phyloP scores from a whole-genome alignment of 2,797 vertebrate genomes.

The Catamblyrhynchus diadema region DNA sequence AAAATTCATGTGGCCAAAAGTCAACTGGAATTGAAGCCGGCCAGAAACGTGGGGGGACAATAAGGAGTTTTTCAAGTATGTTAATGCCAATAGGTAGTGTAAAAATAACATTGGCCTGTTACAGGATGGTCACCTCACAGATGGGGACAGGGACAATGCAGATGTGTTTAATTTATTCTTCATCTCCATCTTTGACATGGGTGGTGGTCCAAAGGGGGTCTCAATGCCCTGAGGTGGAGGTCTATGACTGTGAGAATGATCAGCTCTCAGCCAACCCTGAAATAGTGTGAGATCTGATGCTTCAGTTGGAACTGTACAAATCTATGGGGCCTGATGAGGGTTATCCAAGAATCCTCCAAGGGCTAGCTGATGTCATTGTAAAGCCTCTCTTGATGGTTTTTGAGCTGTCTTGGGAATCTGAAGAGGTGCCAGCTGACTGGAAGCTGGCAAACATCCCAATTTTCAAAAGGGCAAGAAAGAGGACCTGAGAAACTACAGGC shows the following conservation, averaged over 20 bases:
- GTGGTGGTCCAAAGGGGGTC: not conserved
- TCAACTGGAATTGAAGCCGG: not conserved
- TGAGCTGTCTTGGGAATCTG: not conserved
- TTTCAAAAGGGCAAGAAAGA: not conserved
- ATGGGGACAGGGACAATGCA: fast-evolving
- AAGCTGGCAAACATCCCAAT: fast-evolving
- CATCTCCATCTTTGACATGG: not conserved
- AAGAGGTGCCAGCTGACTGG: not conserved
- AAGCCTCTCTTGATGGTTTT: not conserved
- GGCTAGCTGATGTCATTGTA: not conserved
- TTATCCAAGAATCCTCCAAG: not conserved
- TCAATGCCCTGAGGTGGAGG: not conserved
- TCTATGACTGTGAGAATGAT: not conserved
- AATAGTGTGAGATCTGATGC: not conserved
- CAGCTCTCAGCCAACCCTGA: not conserved
- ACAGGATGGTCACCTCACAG: not conserved
- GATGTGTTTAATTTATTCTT: not conserved
- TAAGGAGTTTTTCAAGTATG: not conserved
- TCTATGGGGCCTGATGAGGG: not conserved
- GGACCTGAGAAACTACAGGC: not conserved
- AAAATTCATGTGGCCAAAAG: not conserved
- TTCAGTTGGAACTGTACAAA: not conserved
- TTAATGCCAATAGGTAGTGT: not conserved
- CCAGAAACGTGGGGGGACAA: not conserved
- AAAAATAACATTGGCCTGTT: not conserved